Base-by-base conservation (phyloP, 1,140 invertebrate genomes). In the Drosophila santomea region DNA sequence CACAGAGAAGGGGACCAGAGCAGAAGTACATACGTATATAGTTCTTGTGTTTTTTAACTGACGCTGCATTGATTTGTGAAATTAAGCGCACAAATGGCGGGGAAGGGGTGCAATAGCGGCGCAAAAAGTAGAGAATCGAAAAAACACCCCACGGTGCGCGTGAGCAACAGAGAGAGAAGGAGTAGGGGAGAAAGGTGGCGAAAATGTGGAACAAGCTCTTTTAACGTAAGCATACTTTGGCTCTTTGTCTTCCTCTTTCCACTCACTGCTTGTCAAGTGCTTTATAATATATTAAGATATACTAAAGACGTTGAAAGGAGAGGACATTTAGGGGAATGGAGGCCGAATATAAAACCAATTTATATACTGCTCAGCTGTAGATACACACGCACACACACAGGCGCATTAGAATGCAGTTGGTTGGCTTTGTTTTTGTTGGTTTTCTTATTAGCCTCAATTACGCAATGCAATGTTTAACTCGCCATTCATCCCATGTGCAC, bases 401-500 rank as follows among this genome's bases (percentile, higher is more conserved):
- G 62, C 74, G 44, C 74, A 66, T 52, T 82, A 59, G 15, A 73
- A 76, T 85, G 82, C 82, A 85, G 54, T 44, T 62, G 55, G 78
- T 78, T 78, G 32, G 38, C 39, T 73, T 73, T 25, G 39, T 62
- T 63, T 62, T 63, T 44, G 25, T 57, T 71, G 66, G 57, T 71
- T 48, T 57, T 44, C 11, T 56, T 78, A 61, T 68, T 63, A 35
- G 43, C 39, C 55, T 63, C 71, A 67, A 89, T 86, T 86, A 86
- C 72, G 83, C 83, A 86, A 86, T 86, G 79, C 62, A 79, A 52
- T 84, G 76, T 63, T 84, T 45, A 44, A 44, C 23, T 28, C 8
- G 25, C 23, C 45, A 32, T 32, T 48, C 52, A 38, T 36, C 4
- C 32, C 23, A 36, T 36, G 63, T 66, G 32, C n/a, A 68, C 35